phyloP scores from a whole-genome alignment of 2,113 vertebrate genomes.

The Ictalurus punctatus region DNA sequence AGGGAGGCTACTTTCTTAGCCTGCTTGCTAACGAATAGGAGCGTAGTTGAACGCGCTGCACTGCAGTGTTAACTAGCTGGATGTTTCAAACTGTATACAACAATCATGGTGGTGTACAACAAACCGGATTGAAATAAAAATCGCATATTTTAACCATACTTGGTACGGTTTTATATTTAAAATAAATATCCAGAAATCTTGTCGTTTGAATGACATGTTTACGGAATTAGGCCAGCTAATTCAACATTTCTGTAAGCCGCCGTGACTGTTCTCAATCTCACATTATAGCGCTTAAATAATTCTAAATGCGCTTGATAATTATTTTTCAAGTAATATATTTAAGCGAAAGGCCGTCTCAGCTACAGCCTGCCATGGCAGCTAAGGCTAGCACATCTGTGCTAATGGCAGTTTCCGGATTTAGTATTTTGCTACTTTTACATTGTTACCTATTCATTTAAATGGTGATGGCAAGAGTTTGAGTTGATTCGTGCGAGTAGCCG shows the following conservation, averaged over 20 bases:
- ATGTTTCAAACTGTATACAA: background rate
- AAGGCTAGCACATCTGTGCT: background rate
- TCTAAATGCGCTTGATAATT: background rate
- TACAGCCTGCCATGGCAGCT: background rate
- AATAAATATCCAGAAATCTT: background rate
- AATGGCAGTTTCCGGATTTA: background rate
- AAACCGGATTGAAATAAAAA: background rate
- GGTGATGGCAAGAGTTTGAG: background rate
- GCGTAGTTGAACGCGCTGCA: background rate
- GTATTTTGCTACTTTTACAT: background rate
- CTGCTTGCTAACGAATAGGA: slow-evolving; percentile 12
- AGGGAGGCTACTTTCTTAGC: slow-evolving; percentile 40
- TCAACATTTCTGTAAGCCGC: background rate
- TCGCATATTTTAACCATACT: too few species aligned
- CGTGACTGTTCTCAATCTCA: background rate
- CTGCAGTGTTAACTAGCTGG: background rate
- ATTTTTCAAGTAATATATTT: background rate
- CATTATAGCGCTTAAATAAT: background rate
- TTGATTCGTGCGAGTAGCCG: background rate
- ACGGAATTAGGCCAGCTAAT: background rate
- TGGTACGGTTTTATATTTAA: background rate
- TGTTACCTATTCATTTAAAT: background rate
- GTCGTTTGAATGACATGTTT: background rate
- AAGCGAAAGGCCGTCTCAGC: background rate
- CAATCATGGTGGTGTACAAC: background rate